Evolutionary conservation across 2,797 vertebrate genomes (phyloP), one percentile per base, ranked within the genome.

Genomic region (Coendou prehensilis): DNA sequence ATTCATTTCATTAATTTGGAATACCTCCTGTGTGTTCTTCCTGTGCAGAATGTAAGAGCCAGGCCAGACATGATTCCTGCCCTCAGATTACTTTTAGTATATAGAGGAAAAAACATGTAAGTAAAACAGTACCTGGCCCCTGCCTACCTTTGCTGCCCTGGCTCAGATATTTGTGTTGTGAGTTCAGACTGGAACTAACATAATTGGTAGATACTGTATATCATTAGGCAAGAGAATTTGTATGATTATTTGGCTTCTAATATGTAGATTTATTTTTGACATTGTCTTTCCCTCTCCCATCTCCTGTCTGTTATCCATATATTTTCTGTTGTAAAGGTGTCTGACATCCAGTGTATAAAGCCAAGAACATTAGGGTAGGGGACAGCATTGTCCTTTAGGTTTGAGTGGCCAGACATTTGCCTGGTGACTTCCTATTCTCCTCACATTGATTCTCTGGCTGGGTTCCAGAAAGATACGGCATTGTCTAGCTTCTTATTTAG

Each of bases 371-470:
- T 90, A 82, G 57, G 3, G 9, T 84, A 73, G 78, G 85, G 54
- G 33, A 50, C 83, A 87, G n/a, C 50, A 33, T 80, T 88, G 69
- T 82, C 64, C 57, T 94, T 87, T 33, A 76, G 82, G 41, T 92
- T 94, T 94, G 75, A 57, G 20, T 90, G 28, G 76, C 18, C 20
- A 93, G 30, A 90, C 6, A 79, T 57, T 57, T 54, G 52, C n/a
- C 20, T 87, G 9, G 30, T 54, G 52, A 56, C 76, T 87, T 93
- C n/a, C 22, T 93, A 0, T 92, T 96, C 28, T 89, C 15, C 47
- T 97, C 78, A 59, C 14, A 71, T 95, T n/a, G 86, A 45, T 95
- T 97, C 82, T 93, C 33, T 94, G 97, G 45, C 82, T 76, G 89
- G 10, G 47, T 97, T 96, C 78, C 63, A 95, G 84, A 95, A 89